Conservation (phyloP, 2,113 vertebrate species). For the Uria aalge region DNA sequence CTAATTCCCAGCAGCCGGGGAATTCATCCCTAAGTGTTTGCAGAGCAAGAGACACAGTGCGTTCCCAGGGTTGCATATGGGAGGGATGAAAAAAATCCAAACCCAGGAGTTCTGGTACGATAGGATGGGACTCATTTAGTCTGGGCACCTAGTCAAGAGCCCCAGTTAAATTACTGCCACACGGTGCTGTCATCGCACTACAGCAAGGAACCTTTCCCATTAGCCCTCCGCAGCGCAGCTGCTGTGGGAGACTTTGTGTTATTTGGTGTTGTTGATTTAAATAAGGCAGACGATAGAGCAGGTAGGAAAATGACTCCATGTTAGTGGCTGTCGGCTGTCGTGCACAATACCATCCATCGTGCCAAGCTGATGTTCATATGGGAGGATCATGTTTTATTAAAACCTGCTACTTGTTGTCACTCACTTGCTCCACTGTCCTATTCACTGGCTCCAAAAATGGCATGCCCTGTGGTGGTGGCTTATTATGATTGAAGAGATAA, state of each 20-base stretch:
- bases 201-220: neutral
- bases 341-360: neutral
- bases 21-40: neutral
- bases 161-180: neutral
- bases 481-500: conserved; percentile 76
- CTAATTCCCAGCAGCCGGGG: neutral
- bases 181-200: neutral
- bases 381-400: conserved; percentile 77
- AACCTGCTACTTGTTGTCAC: conserved; percentile 71
- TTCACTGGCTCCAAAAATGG: conserved; percentile 74
- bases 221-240: neutral
- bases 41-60: neutral
- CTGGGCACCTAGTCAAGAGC: conserved; percentile 17
- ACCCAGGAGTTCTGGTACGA: neutral
- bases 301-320: conserved; percentile 55
- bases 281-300: conserved; percentile 42
- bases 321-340: conserved; percentile 45
- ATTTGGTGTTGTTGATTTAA: conserved; percentile 14
- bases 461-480: conserved; percentile 57
- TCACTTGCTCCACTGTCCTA: conserved; percentile 54
- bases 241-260: neutral
- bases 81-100: neutral
- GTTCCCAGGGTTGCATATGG: neutral
- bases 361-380: neutral
- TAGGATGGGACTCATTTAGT: conserved; percentile 28